A percentile compares a stretch with the other conserved stretches of the same genome.
phyloP scores from a whole-genome alignment of 30 jellyfish, hydroid and myxozoan genomes.

The Turritopsis rubra region DNA sequence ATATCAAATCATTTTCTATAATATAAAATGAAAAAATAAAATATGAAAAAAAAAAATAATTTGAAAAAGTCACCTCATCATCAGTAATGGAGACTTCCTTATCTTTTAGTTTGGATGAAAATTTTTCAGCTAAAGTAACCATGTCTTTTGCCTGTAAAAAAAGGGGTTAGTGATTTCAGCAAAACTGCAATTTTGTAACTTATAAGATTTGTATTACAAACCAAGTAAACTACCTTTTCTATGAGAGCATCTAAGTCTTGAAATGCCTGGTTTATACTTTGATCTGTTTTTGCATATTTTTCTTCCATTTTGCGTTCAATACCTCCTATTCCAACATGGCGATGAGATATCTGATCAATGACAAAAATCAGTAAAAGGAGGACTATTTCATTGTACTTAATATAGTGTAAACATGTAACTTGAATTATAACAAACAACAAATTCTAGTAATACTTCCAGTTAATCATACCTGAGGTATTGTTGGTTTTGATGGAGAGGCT shows the following conservation, averaged over 20 bases:
- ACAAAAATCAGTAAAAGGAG: background rate
- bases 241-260: conserved; percentile 82
- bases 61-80: conserved; percentile 62
- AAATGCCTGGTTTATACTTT: conserved; percentile 66
- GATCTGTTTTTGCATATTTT: conserved; percentile 63
- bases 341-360: conserved; percentile 40
- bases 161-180: conserved; percentile 10
- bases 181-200: background rate
- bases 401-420: too few species aligned
- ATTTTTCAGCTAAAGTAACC: conserved; percentile 83
- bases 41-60: too few species aligned
- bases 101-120: conserved; percentile 64
- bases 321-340: conserved; percentile 95
- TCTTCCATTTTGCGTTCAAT: conserved; percentile 87
- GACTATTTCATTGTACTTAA: too few species aligned
- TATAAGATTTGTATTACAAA: background rate
- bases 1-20: background rate
- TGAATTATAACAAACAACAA: too few species aligned
- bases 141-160: conserved; percentile 77
- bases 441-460: too few species aligned
- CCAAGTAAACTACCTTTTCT: conserved; percentile 47
- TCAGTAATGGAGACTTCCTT: conserved; percentile 83
- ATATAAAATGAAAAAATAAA: too few species aligned
- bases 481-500: conserved; percentile 30
- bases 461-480: conserved; percentile 5